Evolutionary conservation across 64 coral and sea anemone genomes (phyloP), one percentile per base, ranked within the genome.

Genomic region (Pocillopora verrucosa): DNA sequence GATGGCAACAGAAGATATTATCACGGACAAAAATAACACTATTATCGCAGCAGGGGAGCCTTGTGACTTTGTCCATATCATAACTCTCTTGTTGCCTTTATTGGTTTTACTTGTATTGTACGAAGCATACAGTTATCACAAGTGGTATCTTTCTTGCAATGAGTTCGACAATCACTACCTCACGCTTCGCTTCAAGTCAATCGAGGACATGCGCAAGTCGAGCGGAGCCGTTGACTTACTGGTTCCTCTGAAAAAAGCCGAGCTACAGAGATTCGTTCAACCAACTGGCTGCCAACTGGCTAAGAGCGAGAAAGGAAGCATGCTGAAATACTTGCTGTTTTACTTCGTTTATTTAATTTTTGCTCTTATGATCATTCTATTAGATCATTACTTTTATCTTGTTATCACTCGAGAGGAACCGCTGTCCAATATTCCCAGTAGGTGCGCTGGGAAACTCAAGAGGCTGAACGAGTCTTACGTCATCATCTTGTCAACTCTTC

Each of bases 121-220:
- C 45, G 97, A 99, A 51, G 91, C 93, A 0, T 99, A 95, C 61
- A 78, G 75, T 6, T 99, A 99, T 82, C 94, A 99, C 56, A 99
- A 99, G 20, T 85, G 88, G 0, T 99, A 93, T 24, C 60, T 95
- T 30, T 84, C 93, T 16, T 90, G 84, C 30, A 95, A 99, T 86
- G 87, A 76, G 30, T 99, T 99, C 80, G 91, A 99, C 37, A 99
- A 99, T 26, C 94, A 95, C 38, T 99, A 93, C 35, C 89, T 99
- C 16, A 99, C 97, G 17, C 83, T 74, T 13, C 91, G 95, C 57
- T 99, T 99, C 85, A 95, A 99, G 74, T 83, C 91, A 12, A 99
- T 99, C 60, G 97, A 99, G 56, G 90, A 95, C 37, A 76, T 84
- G 35, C 92, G 97, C 73, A 97, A 97, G 41, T 74, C 90, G 12